A percentile compares a stretch with the other conserved stretches of the same genome.
Evolutionary conservation across 2,113 vertebrate genomes (phyloP).

Genomic region (Corydoras maculifer): DNA sequence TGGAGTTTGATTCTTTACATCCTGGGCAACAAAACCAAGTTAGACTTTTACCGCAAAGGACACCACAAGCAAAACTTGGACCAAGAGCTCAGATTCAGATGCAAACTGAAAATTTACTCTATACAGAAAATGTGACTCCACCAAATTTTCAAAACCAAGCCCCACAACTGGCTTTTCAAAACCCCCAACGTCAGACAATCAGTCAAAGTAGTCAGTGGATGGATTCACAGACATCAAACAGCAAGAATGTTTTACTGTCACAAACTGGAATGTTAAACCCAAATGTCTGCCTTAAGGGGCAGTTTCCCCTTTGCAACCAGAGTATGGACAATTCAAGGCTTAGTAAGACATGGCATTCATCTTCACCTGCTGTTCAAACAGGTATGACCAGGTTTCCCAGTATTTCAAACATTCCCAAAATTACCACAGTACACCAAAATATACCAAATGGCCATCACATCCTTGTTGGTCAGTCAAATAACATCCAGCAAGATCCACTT

Average conservation of each 20-base stretch:
- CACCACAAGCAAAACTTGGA: neutral
- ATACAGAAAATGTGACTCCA: slow-evolving; percentile 16
- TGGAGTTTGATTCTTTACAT: slow-evolving; percentile 38
- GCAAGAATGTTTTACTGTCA: slow-evolving; percentile 43
- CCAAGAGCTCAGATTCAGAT: slow-evolving; percentile 30
- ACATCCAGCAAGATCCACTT: slow-evolving; percentile 14
- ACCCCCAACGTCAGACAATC: slow-evolving; percentile 27
- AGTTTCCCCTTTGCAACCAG: slow-evolving; percentile 41
- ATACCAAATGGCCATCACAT: slow-evolving; percentile 17
- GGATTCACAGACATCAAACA: slow-evolving; percentile 8
- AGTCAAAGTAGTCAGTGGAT: slow-evolving; percentile 44
- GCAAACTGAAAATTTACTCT: slow-evolving; percentile 28
- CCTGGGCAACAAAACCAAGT: slow-evolving; percentile 35
- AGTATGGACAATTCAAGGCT: slow-evolving; percentile 22
- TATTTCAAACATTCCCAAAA: slow-evolving; percentile 5
- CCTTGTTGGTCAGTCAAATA: slow-evolving; percentile 13
- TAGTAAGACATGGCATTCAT: slow-evolving; percentile 35
- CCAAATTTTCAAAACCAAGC: slow-evolving; percentile 37
- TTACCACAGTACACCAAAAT: slow-evolving; percentile 6
- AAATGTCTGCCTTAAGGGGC: slow-evolving; percentile 36
- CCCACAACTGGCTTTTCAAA: slow-evolving; percentile 29
- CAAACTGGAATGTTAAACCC: slow-evolving; percentile 17
- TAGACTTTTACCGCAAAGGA: slow-evolving; percentile 23
- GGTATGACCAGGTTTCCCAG: neutral
- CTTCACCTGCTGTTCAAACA: slow-evolving; percentile 21